A percentile compares a stretch with the other conserved stretches of the same genome.
phyloP scores from a whole-genome alignment of 2,113 vertebrate species.

The Australoheros scitulus region DNA sequence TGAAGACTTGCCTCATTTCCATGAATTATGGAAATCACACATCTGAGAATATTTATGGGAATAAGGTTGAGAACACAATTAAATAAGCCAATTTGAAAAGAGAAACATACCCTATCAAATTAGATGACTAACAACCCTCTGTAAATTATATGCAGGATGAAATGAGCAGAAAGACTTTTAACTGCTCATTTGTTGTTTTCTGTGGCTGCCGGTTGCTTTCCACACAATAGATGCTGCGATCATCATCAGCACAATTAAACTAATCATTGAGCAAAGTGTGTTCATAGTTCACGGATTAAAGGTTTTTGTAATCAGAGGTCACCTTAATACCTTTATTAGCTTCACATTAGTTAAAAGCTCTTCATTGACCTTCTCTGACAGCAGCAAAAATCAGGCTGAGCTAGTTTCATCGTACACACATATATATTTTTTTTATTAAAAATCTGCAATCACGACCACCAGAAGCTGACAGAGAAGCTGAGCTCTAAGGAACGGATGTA shows the following conservation, averaged over 20 bases:
- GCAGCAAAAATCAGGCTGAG: background rate
- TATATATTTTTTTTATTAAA: background rate
- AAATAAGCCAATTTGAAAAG: conserved; percentile 62
- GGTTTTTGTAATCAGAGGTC: conserved; percentile 40
- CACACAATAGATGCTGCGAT: conserved; percentile 54
- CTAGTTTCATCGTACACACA: background rate
- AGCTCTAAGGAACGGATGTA: conserved; percentile 89
- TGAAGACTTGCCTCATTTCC: conserved; percentile 60
- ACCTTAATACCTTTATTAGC: conserved; percentile 48
- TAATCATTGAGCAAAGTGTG: conserved; percentile 56
- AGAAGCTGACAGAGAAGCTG: conserved; percentile 97
- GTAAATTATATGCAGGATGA: conserved; percentile 52
- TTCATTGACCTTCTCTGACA: conserved; percentile 12
- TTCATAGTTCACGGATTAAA: conserved; percentile 55
- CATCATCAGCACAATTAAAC: conserved; percentile 51
- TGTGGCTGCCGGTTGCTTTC: conserved; percentile 26
- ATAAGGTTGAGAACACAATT: conserved; percentile 65
- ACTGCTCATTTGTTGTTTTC: conserved; percentile 45
- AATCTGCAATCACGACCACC: conserved; percentile 87
- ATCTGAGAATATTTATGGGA: conserved; percentile 54
- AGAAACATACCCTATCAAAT: conserved; percentile 56
- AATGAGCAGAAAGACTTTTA: conserved; percentile 48
- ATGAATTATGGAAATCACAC: conserved; percentile 70
- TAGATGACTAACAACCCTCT: conserved; percentile 54
- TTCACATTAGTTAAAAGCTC: conserved; percentile 28